These are phyloP conservation scores for Chaunax sp. DNA, from an alignment of 2,797 vertebrate species.

Conservation along the genomic window DNA sequence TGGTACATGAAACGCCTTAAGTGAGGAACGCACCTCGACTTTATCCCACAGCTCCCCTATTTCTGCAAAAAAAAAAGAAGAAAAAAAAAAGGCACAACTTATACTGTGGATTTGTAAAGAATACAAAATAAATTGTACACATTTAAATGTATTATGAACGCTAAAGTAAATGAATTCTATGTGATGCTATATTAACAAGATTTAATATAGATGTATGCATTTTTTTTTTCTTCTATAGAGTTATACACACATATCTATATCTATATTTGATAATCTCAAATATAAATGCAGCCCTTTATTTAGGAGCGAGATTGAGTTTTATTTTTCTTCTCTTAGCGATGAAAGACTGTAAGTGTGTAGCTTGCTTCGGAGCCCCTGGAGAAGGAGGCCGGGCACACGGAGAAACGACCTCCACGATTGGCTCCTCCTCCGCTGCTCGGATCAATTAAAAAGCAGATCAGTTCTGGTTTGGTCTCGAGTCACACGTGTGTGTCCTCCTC, in stretches of 20 bases:
- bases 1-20: conserved; percentile 86
- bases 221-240: conserved; percentile 67
- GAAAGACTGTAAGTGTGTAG: conserved; percentile 57
- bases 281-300: conserved; percentile 77
- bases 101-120: conserved; percentile 81
- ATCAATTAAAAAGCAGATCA: not conserved
- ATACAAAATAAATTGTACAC: conserved; percentile 61
- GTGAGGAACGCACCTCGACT: conserved; percentile 72
- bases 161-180: conserved; percentile 71
- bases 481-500: conserved; percentile 38
- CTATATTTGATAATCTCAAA: conserved; percentile 82
- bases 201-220: conserved; percentile 80
- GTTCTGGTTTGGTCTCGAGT: not conserved
- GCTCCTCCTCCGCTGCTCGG: conserved; percentile 24
- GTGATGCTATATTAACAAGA: conserved; percentile 75
- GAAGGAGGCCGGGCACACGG: conserved; percentile 39
- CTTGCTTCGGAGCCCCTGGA: conserved; percentile 48
- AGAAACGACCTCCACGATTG: conserved; percentile 31
- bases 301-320: conserved; percentile 61
- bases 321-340: conserved; percentile 55
- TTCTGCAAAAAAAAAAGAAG: conserved; percentile 62
- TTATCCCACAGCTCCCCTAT: conserved; percentile 46
- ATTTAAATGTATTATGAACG: conserved; percentile 71
- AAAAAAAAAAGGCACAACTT: conserved; percentile 72
- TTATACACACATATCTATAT: conserved; percentile 74